Evolutionary conservation across 2,113 vertebrate species (phyloP).

Genomic region (Eubucco bourcierii): DNA sequence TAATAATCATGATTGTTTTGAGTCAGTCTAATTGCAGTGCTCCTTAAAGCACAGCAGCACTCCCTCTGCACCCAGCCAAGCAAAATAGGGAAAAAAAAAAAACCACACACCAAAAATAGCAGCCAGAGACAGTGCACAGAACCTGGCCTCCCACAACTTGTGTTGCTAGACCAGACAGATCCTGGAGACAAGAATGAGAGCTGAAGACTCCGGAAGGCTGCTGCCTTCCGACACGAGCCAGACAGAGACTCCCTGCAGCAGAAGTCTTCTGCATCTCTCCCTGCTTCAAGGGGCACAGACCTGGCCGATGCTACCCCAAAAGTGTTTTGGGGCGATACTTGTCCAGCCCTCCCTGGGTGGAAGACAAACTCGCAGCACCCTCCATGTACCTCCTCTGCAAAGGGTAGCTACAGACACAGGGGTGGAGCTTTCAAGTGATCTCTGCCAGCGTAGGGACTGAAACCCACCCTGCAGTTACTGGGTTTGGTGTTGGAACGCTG

Average conservation of each 20-base stretch:
- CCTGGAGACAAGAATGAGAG: not conserved
- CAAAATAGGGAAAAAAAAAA: slow-evolving; percentile 5
- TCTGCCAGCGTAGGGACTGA: not conserved
- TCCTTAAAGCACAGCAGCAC: slow-evolving; percentile 22
- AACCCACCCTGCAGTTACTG: not conserved
- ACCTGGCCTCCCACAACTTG: not conserved
- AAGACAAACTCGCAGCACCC: not conserved
- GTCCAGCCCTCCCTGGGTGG: not conserved
- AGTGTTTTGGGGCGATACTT: not conserved
- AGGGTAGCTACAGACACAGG: not conserved
- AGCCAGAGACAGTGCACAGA: not conserved
- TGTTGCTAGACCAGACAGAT: not conserved
- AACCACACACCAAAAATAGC: slow-evolving; percentile 21
- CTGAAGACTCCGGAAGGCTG: not conserved
- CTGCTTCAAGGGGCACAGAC: not conserved
- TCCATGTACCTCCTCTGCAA: not conserved
- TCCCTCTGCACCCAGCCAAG: not conserved
- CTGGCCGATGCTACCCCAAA: not conserved
- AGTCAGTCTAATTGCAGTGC: slow-evolving; percentile 21
- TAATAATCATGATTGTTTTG: slow-evolving; percentile 40
- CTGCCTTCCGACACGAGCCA: not conserved
- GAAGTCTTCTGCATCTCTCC: not conserved
- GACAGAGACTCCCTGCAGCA: not conserved
- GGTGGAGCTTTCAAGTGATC: not conserved
- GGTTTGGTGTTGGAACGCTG: not conserved